Percentiles rank a stretch among this genome's conserved stretches.
Conservation (phyloP, 2,888 invertebrate genomes). For the Amblyjoppa proteus region DNA sequence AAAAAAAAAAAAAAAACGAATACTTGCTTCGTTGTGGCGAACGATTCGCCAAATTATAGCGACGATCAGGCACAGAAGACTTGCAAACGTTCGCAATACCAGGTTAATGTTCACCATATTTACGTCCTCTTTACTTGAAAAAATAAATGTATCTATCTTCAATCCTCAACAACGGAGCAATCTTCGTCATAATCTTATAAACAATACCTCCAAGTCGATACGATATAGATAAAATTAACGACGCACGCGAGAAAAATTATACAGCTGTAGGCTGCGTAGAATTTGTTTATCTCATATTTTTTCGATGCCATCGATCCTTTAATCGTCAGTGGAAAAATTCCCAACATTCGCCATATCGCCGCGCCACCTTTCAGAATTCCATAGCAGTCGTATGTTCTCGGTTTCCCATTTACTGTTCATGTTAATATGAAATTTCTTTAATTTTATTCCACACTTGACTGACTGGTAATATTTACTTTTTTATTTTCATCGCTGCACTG, state of each 20-base stretch:
- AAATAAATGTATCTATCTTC: background rate
- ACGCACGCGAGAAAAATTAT: background rate
- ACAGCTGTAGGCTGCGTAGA: conserved; percentile 30
- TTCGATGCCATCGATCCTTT: background rate
- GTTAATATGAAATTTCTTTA: background rate
- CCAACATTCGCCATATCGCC: conserved; percentile 61
- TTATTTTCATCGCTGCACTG: background rate
- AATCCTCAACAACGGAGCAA: background rate
- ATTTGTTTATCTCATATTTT: conserved; percentile 47
- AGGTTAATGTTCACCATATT: background rate
- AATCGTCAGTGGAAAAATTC: conserved; percentile 59
- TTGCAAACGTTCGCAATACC: background rate
- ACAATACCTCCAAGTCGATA: background rate
- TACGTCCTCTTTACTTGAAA: background rate
- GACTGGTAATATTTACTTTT: background rate
- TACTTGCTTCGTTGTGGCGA: conserved; percentile 52
- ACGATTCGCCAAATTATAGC: conserved; percentile 47
- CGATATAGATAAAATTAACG: background rate
- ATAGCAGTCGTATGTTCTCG: conserved; percentile 42
- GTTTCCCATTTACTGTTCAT: background rate
- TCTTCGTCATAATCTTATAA: background rate
- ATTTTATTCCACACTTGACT: background rate
- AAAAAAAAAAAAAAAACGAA: background rate
- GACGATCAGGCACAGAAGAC: conserved; percentile 43
- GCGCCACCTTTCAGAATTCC: conserved; percentile 51